Base-by-base conservation (phyloP, 1,140 invertebrate species). In the Leptinotarsa texana region DNA sequence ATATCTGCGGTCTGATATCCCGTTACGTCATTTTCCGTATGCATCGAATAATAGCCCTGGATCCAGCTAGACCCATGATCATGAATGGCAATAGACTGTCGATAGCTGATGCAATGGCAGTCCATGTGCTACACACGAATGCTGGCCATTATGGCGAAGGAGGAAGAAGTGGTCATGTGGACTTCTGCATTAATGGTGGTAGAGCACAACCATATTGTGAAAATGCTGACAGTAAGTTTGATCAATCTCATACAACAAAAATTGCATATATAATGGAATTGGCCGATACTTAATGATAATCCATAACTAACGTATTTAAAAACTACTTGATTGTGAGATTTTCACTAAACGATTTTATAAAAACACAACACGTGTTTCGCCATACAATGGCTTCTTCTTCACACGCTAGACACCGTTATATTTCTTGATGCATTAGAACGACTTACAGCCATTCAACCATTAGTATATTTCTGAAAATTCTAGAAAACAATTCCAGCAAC, bases 111-210 rank as follows among this genome's bases (percentile, higher is more conserved):
- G 92, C 92, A 2, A 87, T 89, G 47, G 91, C 91, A 3, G 93
- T 94, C 5, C 89, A 93, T 81, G 90, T 93, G 13, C 87, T 93
- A 1, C 93, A 93, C 81, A 93, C 93, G 0, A 93, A 93, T 80
- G 92, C 92, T 0, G 92, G 92, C 0, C 89, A 90, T 57, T 94
- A 93, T 79, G 92, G 92, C 0, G 92, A 93, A 80, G 87, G 87
- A 0, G 90, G 91, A 4, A 85, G 89, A 8, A 86, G 91, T 11
- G 92, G 92, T 1, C 91, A 92, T 80, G 90, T 92, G 0, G 92
- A 94, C 83, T 91, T 94, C 80, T 94, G 92, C 78, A 88, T 93
- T 6, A 93, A 93, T 80, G 93, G 93, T 0, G 92, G 92, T 8
- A 87, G 90, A 78, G 86, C 89, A 63, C 92, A 93, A 81, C 92